Base-by-base conservation (phyloP, 2,888 invertebrate genomes). In the Cataglyphis albicans region DNA sequence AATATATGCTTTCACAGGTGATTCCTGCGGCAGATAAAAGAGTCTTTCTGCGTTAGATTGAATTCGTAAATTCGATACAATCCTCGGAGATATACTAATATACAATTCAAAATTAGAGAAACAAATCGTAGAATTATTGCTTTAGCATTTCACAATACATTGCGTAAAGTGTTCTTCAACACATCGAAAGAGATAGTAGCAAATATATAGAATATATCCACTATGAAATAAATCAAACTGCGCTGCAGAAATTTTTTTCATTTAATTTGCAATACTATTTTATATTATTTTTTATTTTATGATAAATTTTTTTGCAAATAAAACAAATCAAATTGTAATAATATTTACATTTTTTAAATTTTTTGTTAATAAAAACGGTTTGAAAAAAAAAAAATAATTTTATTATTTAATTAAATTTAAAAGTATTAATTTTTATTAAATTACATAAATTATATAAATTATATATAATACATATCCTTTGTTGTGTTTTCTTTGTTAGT, bases 71-170 rank as follows among this genome's bases (percentile, higher is more conserved):
- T 10, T 25, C 32, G 55, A 63, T 68, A 63, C 35, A 25, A 57
- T 32, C 7, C 25, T 25, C 18, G n/a, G 48, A 64, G 25, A 48
- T 32, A 48, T 32, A 12, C 15, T 55, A 64, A 68, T 35, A n/a
- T 18, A 35, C 59, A 57, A 15, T 78, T 64, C 32, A 64, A 57
- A 83, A 72, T 83, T 78, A 72, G 65, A 48, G 32, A 38, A n/a
- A 25, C 32, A 41, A 41, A 68, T 21, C 67, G 29, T 64, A 65
- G 59, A 41, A 82, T 74, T 25, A 68, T 57, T 76, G 38, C 48
- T 48, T 35, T 38, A 15, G 29, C n/a, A 21, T 21, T 72, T 35
- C 48, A 15, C 52, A 38, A 61, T 15, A 29, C 9, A 29, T 57
- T 44, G 57, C 12, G 15, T 55, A 81, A 73, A 72, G 55, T 55